Conservation (phyloP, 1,140 invertebrate species). For the Phymorhynchus buccinoides region DNA sequence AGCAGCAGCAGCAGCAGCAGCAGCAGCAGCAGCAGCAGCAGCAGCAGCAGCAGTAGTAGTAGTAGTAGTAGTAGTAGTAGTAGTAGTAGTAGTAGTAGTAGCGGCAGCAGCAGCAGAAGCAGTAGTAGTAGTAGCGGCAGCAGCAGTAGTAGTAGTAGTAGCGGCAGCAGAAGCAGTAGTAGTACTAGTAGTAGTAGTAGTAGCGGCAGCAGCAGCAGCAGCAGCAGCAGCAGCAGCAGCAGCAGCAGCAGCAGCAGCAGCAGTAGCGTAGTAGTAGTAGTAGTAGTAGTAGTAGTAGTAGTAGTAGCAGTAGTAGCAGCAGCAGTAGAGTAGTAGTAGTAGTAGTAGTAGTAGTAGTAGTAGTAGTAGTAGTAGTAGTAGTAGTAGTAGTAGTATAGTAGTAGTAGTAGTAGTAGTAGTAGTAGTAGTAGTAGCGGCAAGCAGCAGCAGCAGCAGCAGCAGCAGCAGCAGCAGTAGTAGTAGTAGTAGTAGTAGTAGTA, state of each 20-base stretch:
- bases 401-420: slow-evolving; percentile 7
- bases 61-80: no score
- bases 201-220: not conserved
- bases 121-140: no score
- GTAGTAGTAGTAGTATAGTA: no score
- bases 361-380: slow-evolving; percentile 23
- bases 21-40: not conserved
- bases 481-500: slow-evolving; percentile 23
- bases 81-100: not conserved
- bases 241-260: not conserved
- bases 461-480: not conserved
- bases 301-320: not conserved
- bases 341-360: no score
- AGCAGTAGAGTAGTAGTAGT: no score
- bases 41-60: not conserved
- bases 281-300: slow-evolving; percentile 25
- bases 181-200: not conserved
- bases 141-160: no score
- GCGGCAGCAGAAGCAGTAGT: no score
- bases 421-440: slow-evolving; percentile 7
- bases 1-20: not conserved
- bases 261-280: not conserved
- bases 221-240: not conserved
- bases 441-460: no score
- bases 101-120: not conserved